Evolutionary conservation across 2,797 vertebrate species (phyloP).

Genomic region (Anisognathus igniventris): DNA sequence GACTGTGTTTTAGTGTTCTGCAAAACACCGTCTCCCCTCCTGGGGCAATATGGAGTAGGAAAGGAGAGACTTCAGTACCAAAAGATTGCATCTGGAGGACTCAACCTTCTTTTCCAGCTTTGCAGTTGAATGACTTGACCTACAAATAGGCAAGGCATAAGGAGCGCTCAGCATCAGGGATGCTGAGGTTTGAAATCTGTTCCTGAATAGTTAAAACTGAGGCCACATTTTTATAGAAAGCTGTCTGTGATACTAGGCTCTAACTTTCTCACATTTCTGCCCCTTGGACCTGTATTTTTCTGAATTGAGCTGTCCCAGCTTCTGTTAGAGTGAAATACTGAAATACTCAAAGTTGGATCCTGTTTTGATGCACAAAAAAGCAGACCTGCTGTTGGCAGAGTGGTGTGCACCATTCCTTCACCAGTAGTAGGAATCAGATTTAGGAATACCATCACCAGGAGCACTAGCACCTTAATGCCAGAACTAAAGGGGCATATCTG

Average conservation of each 20-base stretch:
- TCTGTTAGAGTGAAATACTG: background rate
- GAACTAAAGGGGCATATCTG: background rate
- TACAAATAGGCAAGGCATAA: background rate
- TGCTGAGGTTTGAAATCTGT: background rate
- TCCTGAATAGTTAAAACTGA: background rate
- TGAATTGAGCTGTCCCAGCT: background rate
- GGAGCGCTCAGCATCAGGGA: background rate
- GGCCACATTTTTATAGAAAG: background rate
- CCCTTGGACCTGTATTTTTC: background rate
- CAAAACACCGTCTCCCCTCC: background rate
- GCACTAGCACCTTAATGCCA: background rate
- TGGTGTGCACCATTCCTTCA: background rate
- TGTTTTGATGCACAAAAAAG: background rate
- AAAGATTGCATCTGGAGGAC: background rate
- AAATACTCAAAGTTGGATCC: background rate
- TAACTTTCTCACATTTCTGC: background rate
- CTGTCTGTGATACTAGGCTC: background rate
- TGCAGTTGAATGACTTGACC: background rate
- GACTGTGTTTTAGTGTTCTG: conserved; percentile 10
- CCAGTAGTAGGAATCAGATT: background rate
- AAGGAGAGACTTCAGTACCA: background rate
- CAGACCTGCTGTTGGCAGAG: background rate
- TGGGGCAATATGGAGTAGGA: background rate
- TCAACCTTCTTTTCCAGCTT: background rate
- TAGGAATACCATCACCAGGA: background rate